These are phyloP conservation scores for Listronotus oregonensis DNA, from an alignment of 1,140 invertebrate species.

Conservation along the genomic window DNA sequence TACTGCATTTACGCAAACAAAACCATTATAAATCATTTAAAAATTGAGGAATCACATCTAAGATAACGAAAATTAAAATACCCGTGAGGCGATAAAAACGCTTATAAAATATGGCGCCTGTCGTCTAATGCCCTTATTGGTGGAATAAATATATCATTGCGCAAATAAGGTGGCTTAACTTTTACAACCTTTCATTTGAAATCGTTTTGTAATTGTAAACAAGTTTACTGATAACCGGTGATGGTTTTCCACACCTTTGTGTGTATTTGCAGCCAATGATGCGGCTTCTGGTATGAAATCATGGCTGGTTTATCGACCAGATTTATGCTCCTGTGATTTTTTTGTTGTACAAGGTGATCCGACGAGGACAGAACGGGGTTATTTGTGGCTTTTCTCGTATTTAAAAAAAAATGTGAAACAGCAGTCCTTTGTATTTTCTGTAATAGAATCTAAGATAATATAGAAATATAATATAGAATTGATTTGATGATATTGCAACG, in stretches of 20 bases:
- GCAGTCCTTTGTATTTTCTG: no score
- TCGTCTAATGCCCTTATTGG: slow-evolving; percentile 35
- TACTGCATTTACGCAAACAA: background rate
- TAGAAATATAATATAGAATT: no score
- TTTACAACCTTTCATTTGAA: slow-evolving; percentile 33
- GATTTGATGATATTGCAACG: no score
- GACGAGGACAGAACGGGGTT: no score
- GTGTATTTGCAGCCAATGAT: slow-evolving; percentile 29
- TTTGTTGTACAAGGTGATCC: background rate
- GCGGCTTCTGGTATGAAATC: background rate
- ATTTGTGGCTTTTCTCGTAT: no score
- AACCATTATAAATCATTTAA: slow-evolving; percentile 24
- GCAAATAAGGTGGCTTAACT: slow-evolving; percentile 36
- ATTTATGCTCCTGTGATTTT: slow-evolving; percentile 4
- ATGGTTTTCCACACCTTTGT: slow-evolving; percentile 33
- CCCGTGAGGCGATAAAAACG: slow-evolving; percentile 10
- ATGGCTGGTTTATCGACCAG: slow-evolving; percentile 1
- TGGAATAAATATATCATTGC: slow-evolving; percentile 34
- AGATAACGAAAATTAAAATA: slow-evolving; percentile 17
- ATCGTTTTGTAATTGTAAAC: slow-evolving; percentile 34
- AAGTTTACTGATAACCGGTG: slow-evolving; percentile 22
- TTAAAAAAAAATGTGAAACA: no score
- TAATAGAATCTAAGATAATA: no score
- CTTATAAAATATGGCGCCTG: slow-evolving; percentile 31
- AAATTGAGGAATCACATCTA: slow-evolving; percentile 21